These are phyloP conservation scores for Zaprionus capensis DNA, from an alignment of 1,140 invertebrate species.

Conservation along the genomic window DNA sequence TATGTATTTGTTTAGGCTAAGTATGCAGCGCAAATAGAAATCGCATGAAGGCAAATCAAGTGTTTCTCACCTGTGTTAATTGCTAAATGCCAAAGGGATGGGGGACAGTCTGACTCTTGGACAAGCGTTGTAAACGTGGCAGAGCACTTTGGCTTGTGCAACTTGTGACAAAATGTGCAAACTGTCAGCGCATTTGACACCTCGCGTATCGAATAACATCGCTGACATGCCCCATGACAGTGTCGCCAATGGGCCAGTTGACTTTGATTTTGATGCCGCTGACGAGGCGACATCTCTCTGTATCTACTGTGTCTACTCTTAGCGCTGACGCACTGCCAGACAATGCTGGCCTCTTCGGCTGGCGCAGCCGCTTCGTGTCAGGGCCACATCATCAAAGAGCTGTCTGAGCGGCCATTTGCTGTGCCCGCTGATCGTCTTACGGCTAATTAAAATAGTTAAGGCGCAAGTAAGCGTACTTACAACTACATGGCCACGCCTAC, in stretches of 20 bases:
- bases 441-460: constrained; percentile 70
- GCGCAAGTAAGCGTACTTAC: constrained; percentile 23
- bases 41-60: constrained; percentile 5
- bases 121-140: constrained; percentile 55
- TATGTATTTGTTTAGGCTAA: constrained; percentile 53
- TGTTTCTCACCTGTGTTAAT: constrained; percentile 30
- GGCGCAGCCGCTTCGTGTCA: constrained; percentile 55
- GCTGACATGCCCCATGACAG: constrained; percentile 67
- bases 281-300: constrained; percentile 8
- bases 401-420: constrained; percentile 41
- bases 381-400: constrained; percentile 69
- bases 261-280: constrained; percentile 64
- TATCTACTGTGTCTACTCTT: constrained; percentile 25
- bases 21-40: constrained; percentile 43
- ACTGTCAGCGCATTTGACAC: constrained; percentile 60
- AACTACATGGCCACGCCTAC: constrained; percentile 10
- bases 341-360: constrained; percentile 41
- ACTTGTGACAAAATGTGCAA: constrained; percentile 62
- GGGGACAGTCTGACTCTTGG: constrained; percentile 44
- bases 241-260: constrained; percentile 65
- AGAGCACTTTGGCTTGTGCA: constrained; percentile 26
- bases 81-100: constrained; percentile 45
- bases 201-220: constrained; percentile 67
- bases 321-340: constrained; percentile 63
- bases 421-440: constrained; percentile 54